phyloP scores from a whole-genome alignment of 2,888 invertebrate genomes.

The Leptura quadrifasciata region DNA sequence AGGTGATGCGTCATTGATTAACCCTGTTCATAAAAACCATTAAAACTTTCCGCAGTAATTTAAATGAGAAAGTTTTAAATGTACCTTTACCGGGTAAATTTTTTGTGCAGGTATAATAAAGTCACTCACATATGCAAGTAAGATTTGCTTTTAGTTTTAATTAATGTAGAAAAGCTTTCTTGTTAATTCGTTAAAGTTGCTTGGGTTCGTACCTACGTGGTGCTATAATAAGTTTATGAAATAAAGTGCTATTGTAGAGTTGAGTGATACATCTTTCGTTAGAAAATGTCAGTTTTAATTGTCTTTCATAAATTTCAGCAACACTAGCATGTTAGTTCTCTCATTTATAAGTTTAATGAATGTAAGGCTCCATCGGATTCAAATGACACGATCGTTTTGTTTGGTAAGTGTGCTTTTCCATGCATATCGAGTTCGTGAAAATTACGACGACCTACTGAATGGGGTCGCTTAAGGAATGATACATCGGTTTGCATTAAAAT shows the following conservation, averaged over 20 bases:
- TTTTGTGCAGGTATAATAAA: conserved; percentile 32
- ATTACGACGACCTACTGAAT: neutral
- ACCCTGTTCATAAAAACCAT: conserved; percentile 1
- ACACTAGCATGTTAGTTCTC: conserved; percentile 56
- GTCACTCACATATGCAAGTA: conserved; percentile 44
- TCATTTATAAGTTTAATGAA: conserved; percentile 59
- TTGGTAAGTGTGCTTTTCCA: neutral
- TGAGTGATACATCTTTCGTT: conserved; percentile 60
- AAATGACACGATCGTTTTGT: neutral
- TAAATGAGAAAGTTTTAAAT: conserved; percentile 28
- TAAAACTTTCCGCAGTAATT: conserved; percentile 18
- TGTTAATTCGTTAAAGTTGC: conserved; percentile 48
- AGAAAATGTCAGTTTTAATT: conserved; percentile 61
- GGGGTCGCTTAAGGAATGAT: neutral
- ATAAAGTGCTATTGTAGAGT: conserved; percentile 57
- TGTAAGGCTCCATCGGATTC: conserved; percentile 37
- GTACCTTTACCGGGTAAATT: conserved; percentile 11
- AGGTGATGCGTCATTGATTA: neutral
- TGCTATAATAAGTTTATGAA: conserved; percentile 54
- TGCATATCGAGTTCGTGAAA: neutral
- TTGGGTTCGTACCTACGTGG: conserved; percentile 41
- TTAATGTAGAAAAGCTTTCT: conserved; percentile 51
- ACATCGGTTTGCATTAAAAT: too few relatives aligned
- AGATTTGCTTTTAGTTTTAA: conserved; percentile 50
- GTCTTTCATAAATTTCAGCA: conserved; percentile 61